These are phyloP conservation scores for Tachypleus tridentatus DNA, from an alignment of 1,140 invertebrate genomes.

Conservation along the genomic window DNA sequence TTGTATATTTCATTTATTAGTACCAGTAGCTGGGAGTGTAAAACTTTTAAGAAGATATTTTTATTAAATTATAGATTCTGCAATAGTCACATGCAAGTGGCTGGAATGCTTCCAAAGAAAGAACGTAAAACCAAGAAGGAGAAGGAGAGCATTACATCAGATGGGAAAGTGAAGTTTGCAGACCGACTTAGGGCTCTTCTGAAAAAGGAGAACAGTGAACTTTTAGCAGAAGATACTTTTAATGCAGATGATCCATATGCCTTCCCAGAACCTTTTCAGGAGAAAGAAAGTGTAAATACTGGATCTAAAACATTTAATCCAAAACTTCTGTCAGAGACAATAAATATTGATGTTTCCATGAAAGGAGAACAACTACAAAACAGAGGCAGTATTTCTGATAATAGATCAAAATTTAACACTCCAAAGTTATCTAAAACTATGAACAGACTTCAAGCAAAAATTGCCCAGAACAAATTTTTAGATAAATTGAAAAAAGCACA, in stretches of 20 bases:
- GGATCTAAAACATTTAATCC: too few relatives aligned
- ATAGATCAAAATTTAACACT: constrained; percentile 18
- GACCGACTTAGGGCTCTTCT: constrained; percentile 39
- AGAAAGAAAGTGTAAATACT: constrained; percentile 11
- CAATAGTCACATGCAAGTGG: constrained; percentile 44
- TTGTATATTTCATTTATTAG: too few relatives aligned
- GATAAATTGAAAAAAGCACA: constrained; percentile 34
- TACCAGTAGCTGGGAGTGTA: too few relatives aligned
- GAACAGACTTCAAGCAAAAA: constrained; percentile 40
- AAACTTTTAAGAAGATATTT: too few relatives aligned
- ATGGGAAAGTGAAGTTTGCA: constrained; percentile 42
- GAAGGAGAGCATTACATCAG: constrained; percentile 28
- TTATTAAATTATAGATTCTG: constrained; percentile 30
- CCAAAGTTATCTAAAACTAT: constrained; percentile 37
- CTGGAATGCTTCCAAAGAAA: constrained; percentile 41
- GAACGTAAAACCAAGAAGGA: constrained; percentile 40
- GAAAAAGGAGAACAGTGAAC: constrained; percentile 29
- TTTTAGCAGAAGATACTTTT: background rate
- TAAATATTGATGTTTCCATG: too few relatives aligned
- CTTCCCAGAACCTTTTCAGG: constrained; percentile 42
- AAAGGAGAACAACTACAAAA: too few relatives aligned
- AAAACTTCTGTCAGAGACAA: too few relatives aligned
- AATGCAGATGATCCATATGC: constrained; percentile 44
- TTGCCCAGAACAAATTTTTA: constrained; percentile 40
- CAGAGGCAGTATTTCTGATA: too few relatives aligned